Evolutionary conservation across 1,140 invertebrate species (phyloP).

Genomic region (Linepithema humile): DNA sequence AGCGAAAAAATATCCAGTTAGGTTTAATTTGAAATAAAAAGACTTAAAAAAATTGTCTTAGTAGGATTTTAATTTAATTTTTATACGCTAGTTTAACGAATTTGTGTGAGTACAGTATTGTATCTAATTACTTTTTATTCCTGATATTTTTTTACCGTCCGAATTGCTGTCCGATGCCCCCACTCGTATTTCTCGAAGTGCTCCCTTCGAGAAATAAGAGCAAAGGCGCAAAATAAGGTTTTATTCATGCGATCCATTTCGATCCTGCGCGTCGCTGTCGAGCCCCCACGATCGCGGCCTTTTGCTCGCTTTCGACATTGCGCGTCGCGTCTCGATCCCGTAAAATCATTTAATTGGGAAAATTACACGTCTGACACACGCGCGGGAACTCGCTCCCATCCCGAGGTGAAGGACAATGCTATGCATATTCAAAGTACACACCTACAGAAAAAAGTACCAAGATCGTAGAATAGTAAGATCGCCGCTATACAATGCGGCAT

Average conservation of each 20-base stretch:
- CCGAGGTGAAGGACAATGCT: constrained; percentile 6
- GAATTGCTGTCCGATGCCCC: background rate
- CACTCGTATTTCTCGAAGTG: background rate
- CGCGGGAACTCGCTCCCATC: background rate
- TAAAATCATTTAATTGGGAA: constrained; percentile 16
- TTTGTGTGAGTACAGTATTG: too few relatives aligned
- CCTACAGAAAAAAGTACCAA: background rate
- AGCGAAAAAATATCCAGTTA: background rate
- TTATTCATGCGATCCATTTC: background rate
- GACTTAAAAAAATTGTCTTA: too few relatives aligned
- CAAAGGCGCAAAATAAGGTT: background rate
- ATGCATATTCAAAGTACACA: background rate
- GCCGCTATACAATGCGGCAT: background rate
- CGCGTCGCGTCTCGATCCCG: background rate
- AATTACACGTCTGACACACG: background rate
- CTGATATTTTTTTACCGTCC: too few relatives aligned
- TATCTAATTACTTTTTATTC: too few relatives aligned
- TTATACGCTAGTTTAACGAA: too few relatives aligned
- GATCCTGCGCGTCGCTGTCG: background rate
- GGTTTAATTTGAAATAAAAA: background rate
- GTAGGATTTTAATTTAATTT: too few relatives aligned
- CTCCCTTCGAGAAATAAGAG: background rate
- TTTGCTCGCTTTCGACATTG: constrained; percentile 31
- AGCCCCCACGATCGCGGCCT: background rate
- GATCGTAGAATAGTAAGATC: constrained; percentile 18